Evolutionary conservation across 2,797 vertebrate species (phyloP), one percentile per base, ranked within the genome.

Genomic region (Mus spretus): DNA sequence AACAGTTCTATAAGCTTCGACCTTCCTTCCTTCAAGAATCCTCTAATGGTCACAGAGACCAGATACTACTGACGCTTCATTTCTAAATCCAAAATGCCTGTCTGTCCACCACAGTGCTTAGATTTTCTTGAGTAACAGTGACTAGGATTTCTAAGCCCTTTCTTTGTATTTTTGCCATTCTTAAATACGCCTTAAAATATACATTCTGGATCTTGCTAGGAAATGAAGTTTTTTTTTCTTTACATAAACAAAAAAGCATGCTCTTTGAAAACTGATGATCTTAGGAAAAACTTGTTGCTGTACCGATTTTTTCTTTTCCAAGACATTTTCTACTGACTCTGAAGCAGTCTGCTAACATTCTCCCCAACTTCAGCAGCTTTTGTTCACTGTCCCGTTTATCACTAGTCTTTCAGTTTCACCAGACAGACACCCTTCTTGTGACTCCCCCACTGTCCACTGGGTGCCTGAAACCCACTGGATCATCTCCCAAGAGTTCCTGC

Each of bases 231-330:
- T 53, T 78, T 78, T 78, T 83, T 75, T 83, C 44, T 50, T 94
- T 57, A 53, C 50, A 63, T 34, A 70, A 72, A 79, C 44, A 67
- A 70, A 97, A 97, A 95, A 87, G 40, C 19, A 53, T 47, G 44
- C 13, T 88, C 78, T 95, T 85, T 72, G 78, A 96, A 97, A 95
- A 87, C 65, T 59, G 50, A n/a, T 78, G 2, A 89, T 63, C 50
- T 91, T 24, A 87, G 70, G 28, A 65, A 74, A 87, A 90, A 44
- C 10, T 74, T 86, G 61, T 74, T 22, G 15, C 63, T 75, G 24
- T 67, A 67, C 53, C 80, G 47, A 6, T 88, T 47, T 90, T 26
- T 85, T 86, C 89, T 78, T 91, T 80, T 74, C 47, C 59, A 53
- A 96, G 26, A 50, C 20, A 65, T 53, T 90, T 81, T 91, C 70